phyloP scores from a whole-genome alignment of 2,888 invertebrate species.

The Iselma pallidipennis region DNA sequence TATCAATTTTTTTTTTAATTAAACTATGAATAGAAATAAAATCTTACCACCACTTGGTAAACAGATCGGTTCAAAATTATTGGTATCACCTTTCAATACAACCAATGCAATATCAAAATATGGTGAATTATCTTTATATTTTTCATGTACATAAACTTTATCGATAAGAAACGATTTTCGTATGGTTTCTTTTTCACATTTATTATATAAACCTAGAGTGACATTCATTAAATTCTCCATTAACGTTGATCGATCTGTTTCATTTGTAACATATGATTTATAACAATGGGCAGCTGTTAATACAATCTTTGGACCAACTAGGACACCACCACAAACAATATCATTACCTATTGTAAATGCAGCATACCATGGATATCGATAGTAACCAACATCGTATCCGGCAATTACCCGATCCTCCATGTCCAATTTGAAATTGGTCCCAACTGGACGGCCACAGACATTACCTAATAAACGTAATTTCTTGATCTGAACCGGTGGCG shows the following conservation, averaged over 20 bases:
- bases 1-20: background rate
- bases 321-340: slow-evolving; percentile 49
- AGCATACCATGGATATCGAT: slow-evolving; percentile 54
- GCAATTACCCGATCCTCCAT: slow-evolving; percentile 47
- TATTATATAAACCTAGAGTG: slow-evolving; percentile 49
- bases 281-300: slow-evolving; percentile 55
- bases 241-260: background rate
- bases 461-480: slow-evolving; percentile 14
- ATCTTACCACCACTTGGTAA: slow-evolving; percentile 44
- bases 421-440: slow-evolving; percentile 30
- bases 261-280: slow-evolving; percentile 34
- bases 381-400: slow-evolving; percentile 52
- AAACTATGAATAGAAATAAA: background rate
- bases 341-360: slow-evolving; percentile 39
- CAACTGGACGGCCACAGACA: slow-evolving; percentile 42
- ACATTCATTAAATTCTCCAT: slow-evolving; percentile 25
- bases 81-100: slow-evolving; percentile 41
- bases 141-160: slow-evolving; percentile 50
- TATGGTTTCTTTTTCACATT: slow-evolving; percentile 44
- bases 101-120: slow-evolving; percentile 52
- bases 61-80: slow-evolving; percentile 46
- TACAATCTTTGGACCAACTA: slow-evolving; percentile 47
- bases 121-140: slow-evolving; percentile 44
- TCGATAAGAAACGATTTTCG: slow-evolving; percentile 39
- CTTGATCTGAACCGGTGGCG: too few species aligned